phyloP scores from a whole-genome alignment of 2,113 vertebrate species.

The Corythaeola cristata region DNA sequence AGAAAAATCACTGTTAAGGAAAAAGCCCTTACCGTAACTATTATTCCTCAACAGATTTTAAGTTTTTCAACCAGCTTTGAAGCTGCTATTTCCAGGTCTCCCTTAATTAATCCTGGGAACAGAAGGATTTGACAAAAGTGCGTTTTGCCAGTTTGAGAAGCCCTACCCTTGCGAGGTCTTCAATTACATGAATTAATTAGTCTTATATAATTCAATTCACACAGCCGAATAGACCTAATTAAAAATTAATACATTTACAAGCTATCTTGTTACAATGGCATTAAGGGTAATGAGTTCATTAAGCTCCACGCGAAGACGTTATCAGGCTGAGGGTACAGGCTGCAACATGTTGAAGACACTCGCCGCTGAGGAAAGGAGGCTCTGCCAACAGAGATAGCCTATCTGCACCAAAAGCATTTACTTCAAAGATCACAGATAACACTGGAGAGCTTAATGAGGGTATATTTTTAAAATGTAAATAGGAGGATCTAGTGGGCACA shows the following conservation, averaged over 20 bases:
- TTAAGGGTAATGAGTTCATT: slow-evolving; percentile 54
- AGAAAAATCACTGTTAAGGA: slow-evolving; percentile 40
- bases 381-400: slow-evolving; percentile 30
- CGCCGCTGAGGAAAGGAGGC: not conserved
- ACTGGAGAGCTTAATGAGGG: not conserved
- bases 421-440: slow-evolving; percentile 45
- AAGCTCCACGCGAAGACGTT: not conserved
- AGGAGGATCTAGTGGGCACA: not conserved
- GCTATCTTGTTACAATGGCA: slow-evolving; percentile 27
- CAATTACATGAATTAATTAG: slow-evolving; percentile 57
- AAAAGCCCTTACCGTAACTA: slow-evolving; percentile 29
- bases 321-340: not conserved
- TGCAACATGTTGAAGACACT: slow-evolving; percentile 54
- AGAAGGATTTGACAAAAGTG: slow-evolving; percentile 52
- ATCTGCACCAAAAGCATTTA: slow-evolving; percentile 35
- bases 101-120: slow-evolving; percentile 59
- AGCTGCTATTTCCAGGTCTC: slow-evolving; percentile 53
- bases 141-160: slow-evolving; percentile 19
- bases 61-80: slow-evolving; percentile 52
- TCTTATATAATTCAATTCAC: slow-evolving; percentile 38
- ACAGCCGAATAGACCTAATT: slow-evolving; percentile 30
- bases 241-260: slow-evolving; percentile 62
- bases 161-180: not conserved
- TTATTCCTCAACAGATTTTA: slow-evolving; percentile 51
- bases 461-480: slow-evolving; percentile 33